Base-by-base conservation (phyloP, 53 echinoderm and acorn worm species). In the Henricia sp. region DNA sequence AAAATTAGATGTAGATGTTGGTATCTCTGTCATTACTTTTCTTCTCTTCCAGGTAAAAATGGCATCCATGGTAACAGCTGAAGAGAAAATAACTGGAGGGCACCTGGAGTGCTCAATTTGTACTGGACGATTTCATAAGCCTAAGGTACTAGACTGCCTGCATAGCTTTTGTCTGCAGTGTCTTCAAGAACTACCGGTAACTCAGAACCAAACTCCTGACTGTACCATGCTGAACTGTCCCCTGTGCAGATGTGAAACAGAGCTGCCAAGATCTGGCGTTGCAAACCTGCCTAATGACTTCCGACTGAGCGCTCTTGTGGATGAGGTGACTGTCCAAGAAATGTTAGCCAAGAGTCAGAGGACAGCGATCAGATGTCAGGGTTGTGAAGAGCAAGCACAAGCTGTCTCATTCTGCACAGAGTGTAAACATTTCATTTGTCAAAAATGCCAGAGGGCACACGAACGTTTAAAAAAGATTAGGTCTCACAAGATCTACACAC, bases 391-490 rank as follows among this genome's bases (percentile, higher is more conserved):
- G 30, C 35, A 42, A 29, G 37, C 29, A 19, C 50, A 29, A 35
- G 82, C 82, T 16, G 50, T 38, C 14, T 43, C 67, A 29, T 33
- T 30, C 19, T 82, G 82, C 30, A 36, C 57, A 21, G 82, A 67
- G 17, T 58, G 60, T 10, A 34, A 48, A 3, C 8, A 32, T 0
- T 67, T 34, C 10, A 19, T 62, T 14, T 66, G 67, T 50, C 29
- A 19, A 25, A 52, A 50, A 6, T 82, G 82, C 52, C 44, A 67
- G 32, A 46, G 67, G 4, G 82, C 82, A n/a, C 82, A 82, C 67
- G 34, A 82, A 28, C 82, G 82, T 6, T 43, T 82, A 67, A 40
- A 57, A 3, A 25, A 32, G 20, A 46, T 82, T 30, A 67, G 36
- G 27, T 20, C 33, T 32, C 82, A 82, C 56, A 32, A 27, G 13